Base-by-base conservation (phyloP, 2,888 invertebrate genomes). In the Rhodophaea formosa region DNA sequence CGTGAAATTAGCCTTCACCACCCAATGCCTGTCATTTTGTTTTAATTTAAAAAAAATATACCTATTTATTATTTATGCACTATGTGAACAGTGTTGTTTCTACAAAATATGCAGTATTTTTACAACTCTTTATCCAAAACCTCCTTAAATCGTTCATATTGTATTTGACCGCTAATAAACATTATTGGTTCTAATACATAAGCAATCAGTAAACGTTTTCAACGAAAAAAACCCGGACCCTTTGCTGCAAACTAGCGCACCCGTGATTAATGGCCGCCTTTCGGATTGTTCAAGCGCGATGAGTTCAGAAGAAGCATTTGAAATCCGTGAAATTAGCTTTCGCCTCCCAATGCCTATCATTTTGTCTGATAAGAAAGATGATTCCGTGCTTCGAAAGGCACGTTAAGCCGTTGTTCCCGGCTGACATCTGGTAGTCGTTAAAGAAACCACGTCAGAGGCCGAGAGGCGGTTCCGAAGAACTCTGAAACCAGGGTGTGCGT, bases 251-350 rank as follows among this genome's bases (percentile, higher is more conserved):
- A 77, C 77, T 77, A 80, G 80, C 78, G 80, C 79, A 3, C 39
- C 6, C 39, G 39, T 39, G 39, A 39, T 39, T 39, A 39, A 39
- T 39, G 84, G 82, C 68, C 73, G 75, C 80, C 78, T 83, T 80
- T 75, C 74, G 83, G 82, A 84, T 84, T 88, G 85, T 84, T 88
- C 86, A 73, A 81, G 81, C 87, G 82, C 74, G 84, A 86, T 85
- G 86, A 85, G 82, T 83, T 84, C 83, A 78, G 81, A 84, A 84
- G 85, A 79, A 84, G 86, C 82, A 85, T 82, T 84, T 87, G 86
- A 82, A 80, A 80, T 74, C 88, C 88, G 89, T 89, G 88, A 89
- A 89, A 89, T 89, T 89, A 88, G 87, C 87, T 89, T 88, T 86
- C 78, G 84, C 84, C 79, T 82, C 74, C 77, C 74, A 80, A 76